phyloP scores from a whole-genome alignment of 1,140 invertebrate genomes.

The Pachypsylla venusta region DNA sequence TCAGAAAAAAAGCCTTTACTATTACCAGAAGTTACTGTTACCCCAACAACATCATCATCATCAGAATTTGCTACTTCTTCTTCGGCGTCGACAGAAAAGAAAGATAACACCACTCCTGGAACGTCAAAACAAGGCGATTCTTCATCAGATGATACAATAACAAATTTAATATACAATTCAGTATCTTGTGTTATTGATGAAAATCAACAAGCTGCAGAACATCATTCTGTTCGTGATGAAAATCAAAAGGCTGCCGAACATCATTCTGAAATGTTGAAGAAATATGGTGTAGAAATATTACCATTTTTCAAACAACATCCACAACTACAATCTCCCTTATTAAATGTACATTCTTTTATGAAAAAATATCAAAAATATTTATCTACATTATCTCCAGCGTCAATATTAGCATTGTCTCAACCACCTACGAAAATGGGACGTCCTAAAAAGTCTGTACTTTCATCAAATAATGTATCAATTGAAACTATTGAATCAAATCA shows the following conservation, averaged over 20 bases:
- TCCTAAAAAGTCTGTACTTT: conserved; percentile 1
- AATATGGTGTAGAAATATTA: conserved; percentile 1
- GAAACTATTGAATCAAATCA: neutral
- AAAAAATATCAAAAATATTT: conserved; percentile 4
- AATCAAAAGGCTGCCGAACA: too few species aligned
- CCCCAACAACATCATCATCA: neutral
- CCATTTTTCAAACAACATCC: neutral
- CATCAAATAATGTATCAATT: neutral
- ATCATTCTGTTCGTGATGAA: too few species aligned
- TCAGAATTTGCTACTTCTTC: too few species aligned
- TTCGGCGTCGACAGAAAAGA: neutral
- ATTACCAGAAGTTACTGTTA: neutral
- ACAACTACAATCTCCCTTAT: too few species aligned
- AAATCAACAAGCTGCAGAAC: neutral
- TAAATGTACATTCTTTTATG: neutral
- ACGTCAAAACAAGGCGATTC: too few species aligned
- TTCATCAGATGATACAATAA: neutral
- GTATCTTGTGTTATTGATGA: conserved; percentile 1
- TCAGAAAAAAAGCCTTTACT: too few species aligned
- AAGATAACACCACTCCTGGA: neutral
- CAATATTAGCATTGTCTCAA: conserved; percentile 1
- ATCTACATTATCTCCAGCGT: neutral
- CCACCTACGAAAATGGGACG: conserved; percentile 8
- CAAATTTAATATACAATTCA: conserved; percentile 3
- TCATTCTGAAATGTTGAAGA: neutral